Evolutionary conservation across 1,140 invertebrate genomes (phyloP).

Genomic region (Temnothorax nylanderi): DNA sequence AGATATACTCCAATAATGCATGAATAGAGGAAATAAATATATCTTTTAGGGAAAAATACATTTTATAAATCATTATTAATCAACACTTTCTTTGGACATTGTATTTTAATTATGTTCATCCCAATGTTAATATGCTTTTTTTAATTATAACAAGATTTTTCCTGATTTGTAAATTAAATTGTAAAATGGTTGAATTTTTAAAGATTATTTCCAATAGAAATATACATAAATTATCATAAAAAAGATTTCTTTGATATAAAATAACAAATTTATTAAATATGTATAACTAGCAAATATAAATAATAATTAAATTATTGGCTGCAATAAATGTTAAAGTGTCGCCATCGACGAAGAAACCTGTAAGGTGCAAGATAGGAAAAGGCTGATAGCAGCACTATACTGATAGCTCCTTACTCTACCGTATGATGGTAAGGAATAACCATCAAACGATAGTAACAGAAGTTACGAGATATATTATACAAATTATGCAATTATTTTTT

Average conservation of each 20-base stretch:
- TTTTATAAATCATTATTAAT: background rate
- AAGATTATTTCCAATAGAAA: background rate
- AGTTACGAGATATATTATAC: background rate
- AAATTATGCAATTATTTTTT: background rate
- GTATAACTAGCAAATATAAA: background rate
- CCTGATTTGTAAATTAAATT: background rate
- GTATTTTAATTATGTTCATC: background rate
- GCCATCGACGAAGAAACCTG: conserved; percentile 6
- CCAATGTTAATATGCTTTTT: background rate
- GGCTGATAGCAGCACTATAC: background rate
- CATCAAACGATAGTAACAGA: background rate
- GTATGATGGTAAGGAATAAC: conserved; percentile 10
- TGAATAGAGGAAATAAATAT: background rate
- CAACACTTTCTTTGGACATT: background rate
- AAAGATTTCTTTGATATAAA: background rate
- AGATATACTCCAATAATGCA: background rate
- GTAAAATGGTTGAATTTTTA: background rate
- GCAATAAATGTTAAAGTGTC: background rate
- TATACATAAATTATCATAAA: background rate
- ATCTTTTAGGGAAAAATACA: background rate
- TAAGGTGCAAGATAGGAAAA: background rate
- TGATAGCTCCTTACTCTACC: background rate
- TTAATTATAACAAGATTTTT: background rate
- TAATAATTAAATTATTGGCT: background rate
- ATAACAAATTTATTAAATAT: background rate